Conservation (phyloP, 35 echinoderm and acorn worm genomes). For the Anneissia japonica region DNA sequence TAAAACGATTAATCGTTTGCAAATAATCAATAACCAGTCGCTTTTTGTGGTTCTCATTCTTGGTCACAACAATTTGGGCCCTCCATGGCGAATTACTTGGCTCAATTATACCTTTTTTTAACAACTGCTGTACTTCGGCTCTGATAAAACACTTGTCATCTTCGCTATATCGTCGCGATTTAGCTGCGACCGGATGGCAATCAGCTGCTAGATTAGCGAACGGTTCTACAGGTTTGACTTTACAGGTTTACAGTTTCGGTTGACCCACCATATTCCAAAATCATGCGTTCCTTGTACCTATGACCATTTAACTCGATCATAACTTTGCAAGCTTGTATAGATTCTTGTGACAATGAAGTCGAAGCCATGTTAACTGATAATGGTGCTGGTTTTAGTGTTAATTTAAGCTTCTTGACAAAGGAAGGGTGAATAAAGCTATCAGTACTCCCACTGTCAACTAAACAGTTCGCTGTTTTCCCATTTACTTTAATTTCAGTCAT, state of each 20-base stretch:
- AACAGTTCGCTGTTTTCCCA: slow-evolving; percentile 14
- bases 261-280: slow-evolving; percentile 25
- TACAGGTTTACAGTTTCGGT: background rate
- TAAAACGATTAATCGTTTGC: slow-evolving; percentile 25
- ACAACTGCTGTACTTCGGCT: slow-evolving; percentile 1
- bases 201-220: slow-evolving; percentile 29
- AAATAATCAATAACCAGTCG: slow-evolving; percentile 19
- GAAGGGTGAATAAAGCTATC: slow-evolving; percentile 26
- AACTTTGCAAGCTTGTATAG: slow-evolving; percentile 10
- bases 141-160: slow-evolving; percentile 12
- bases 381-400: background rate
- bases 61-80: slow-evolving; percentile 21
- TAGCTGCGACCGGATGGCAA: slow-evolving; percentile 10
- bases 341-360: slow-evolving; percentile 16
- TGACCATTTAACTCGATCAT: slow-evolving; percentile 24
- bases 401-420: slow-evolving; percentile 22
- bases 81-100: slow-evolving; percentile 36
- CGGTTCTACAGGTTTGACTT: slow-evolving; percentile 8
- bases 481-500: slow-evolving; percentile 36
- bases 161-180: slow-evolving; percentile 25
- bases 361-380: slow-evolving; percentile 28
- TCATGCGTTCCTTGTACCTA: background rate
- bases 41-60: slow-evolving; percentile 44
- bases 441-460: slow-evolving; percentile 29
- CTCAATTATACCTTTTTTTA: slow-evolving; percentile 22